These are phyloP conservation scores for Endotricha flammealis DNA, from an alignment of 2,888 invertebrate genomes.

Conservation along the genomic window DNA sequence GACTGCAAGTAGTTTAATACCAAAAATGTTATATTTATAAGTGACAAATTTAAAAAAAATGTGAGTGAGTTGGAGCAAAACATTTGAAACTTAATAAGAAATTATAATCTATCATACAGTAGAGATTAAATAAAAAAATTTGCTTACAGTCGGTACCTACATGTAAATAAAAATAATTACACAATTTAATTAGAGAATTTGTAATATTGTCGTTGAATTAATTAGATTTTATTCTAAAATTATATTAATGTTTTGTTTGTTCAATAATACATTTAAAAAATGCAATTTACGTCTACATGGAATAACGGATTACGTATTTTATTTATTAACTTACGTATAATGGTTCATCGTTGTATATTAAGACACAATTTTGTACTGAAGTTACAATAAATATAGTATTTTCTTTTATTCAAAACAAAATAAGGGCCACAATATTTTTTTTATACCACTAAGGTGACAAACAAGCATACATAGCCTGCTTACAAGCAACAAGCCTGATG, in stretches of 20 bases:
- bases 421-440: no score
- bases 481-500: no score
- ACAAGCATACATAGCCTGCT: no score
- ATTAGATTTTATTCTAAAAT: constrained; percentile 1
- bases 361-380: constrained; percentile 26
- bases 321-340: constrained; percentile 11
- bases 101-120: no score
- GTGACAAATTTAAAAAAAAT: no score
- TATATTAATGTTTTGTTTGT: constrained; percentile 3
- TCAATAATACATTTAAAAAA: constrained; percentile 3
- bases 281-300: background rate
- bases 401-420: no score
- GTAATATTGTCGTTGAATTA: background rate
- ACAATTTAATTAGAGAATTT: background rate
- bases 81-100: no score
- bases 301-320: constrained; percentile 9
- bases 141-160: constrained; percentile 5
- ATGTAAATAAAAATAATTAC: background rate
- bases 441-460: no score
- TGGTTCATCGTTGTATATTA: constrained; percentile 20
- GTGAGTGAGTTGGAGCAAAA: no score
- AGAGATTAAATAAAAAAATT: no score
- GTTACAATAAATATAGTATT: constrained; percentile 2
- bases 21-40: no score
- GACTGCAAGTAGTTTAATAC: no score